Evolutionary conservation across 2,113 vertebrate genomes (phyloP), one percentile per base, ranked within the genome.

Genomic region (Aleadryas rufinucha): DNA sequence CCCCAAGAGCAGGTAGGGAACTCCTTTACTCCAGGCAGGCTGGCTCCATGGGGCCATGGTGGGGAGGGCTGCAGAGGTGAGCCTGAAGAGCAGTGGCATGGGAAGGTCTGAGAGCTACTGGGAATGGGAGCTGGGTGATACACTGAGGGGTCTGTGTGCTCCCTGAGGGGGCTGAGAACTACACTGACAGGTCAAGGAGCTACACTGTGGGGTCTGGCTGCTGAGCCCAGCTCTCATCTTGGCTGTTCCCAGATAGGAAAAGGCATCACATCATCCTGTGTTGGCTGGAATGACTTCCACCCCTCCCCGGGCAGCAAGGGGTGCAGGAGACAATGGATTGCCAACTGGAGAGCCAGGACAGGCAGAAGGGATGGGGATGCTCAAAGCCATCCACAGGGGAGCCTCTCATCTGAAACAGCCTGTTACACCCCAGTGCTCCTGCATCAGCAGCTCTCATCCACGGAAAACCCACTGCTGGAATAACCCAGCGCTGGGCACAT

Each of bases 401-500:
- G 49, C 7, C 11, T 8, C 82, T 37, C 31, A 5, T 3, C 56
- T 27, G 14, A 16, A 77, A 15, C 1, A 10, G 61, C 27, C 57
- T 33, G 28, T 41, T 16, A 35, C 53, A 24, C 9, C 50, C 45
- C 30, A 2, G 13, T 28, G 13, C 41, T 47, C 3, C 0, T 1
- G 8, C 39, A 30, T 1, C 49, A 28, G 39, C 66, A 28, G 26
- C 52, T 47, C 50, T 23, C 52, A 56, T 1, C 53, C 42, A 5
- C 7, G 56, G 39, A 17, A 63, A 89, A 70, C 9, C 9, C 47
- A 2, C 70, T 47, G 16, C 31, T 2, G 1, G 69, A 78, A 19
- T 8, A 53, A 35, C 4, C 17, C 6, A 41, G 45, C 56, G 16
- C 1, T 0, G 0, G 33, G 39, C 41, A 44, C 4, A 1, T 3